Evolutionary conservation across 2,888 invertebrate genomes (phyloP).

Genomic region (Polydrusus cervinus): DNA sequence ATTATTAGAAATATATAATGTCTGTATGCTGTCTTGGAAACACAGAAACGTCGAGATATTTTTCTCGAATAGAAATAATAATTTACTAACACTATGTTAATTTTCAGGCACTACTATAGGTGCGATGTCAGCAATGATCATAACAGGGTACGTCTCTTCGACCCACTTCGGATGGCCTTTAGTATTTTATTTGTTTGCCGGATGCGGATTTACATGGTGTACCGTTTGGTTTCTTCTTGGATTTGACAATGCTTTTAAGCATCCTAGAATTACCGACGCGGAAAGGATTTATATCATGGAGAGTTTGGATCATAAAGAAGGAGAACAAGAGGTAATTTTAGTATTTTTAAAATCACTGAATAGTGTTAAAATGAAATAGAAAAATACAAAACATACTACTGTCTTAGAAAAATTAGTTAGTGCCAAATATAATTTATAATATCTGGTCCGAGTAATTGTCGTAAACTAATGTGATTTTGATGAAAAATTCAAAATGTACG

Average conservation of each 20-base stretch:
- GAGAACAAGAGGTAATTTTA: conserved; percentile 32
- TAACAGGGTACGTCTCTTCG: conserved; percentile 82
- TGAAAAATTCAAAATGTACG: no score
- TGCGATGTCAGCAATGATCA: conserved; percentile 82
- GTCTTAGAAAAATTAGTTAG: no score
- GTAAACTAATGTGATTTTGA: no score
- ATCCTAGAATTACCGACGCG: conserved; percentile 75
- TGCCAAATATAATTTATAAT: no score
- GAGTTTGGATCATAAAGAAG: conserved; percentile 53
- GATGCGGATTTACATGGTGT: conserved; percentile 77
- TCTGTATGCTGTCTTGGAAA: no score
- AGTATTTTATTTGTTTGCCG: conserved; percentile 84
- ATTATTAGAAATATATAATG: no score
- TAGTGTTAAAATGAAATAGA: no score
- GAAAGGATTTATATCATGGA: conserved; percentile 80
- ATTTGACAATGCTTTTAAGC: conserved; percentile 77
- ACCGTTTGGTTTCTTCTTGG: conserved; percentile 77
- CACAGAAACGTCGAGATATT: no score
- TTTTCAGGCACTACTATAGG: conserved; percentile 73
- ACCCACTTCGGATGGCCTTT: conserved; percentile 84
- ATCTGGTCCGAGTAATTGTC: no score
- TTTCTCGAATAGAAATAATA: no score
- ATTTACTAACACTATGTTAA: not conserved
- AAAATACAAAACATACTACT: no score
- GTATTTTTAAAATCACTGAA: no score